Evolutionary conservation across 2,888 invertebrate genomes (phyloP), one percentile per base, ranked within the genome.

Genomic region (Allacma fusca): DNA sequence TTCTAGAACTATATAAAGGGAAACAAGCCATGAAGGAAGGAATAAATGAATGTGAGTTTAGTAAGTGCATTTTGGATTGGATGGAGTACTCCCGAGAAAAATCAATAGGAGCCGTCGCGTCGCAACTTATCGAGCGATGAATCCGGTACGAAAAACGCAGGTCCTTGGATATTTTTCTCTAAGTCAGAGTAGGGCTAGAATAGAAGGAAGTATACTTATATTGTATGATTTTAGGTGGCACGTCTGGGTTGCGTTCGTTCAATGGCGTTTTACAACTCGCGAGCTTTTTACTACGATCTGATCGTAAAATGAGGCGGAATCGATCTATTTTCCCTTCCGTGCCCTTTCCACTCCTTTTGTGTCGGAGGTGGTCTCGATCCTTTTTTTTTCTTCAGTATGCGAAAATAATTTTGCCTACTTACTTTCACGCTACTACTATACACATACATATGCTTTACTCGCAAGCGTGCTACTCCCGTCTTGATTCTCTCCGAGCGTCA

Each of bases 71-170:
- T 68, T 75, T 29, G 75, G 57, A 62, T 73, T 71, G 74, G 74
- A 71, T 74, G 23, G 59, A 64, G 70, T 75, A 57, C 29, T 29
- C 40, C 34, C 19, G 64, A 68, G 57, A 77, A 77, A 75, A 75
- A 81, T 81, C 81, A 77, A 81, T 81, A 79, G 72, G 71, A 81
- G 81, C 80, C 80, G 80, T 80, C 80, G 78, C 80, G 80, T 79
- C 79, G 78, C 74, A 79, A 75, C 78, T 72, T 81, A 81, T 81
- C 81, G 81, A 81, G 75, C 80, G 75, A 43, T 70, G 59, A 65
- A 72, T 74, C 79, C 44, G 59, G 50, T 44, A 73, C 64, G 23
- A 78, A 70, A 62, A 80, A 81, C 79, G 81, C 78, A 79, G 79
- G 80, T 75, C 77, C 78, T 80, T 62, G 74, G 73, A 68, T 73